These are phyloP conservation scores for Resseliella maxima DNA, from an alignment of 2,888 invertebrate species.

Conservation along the genomic window DNA sequence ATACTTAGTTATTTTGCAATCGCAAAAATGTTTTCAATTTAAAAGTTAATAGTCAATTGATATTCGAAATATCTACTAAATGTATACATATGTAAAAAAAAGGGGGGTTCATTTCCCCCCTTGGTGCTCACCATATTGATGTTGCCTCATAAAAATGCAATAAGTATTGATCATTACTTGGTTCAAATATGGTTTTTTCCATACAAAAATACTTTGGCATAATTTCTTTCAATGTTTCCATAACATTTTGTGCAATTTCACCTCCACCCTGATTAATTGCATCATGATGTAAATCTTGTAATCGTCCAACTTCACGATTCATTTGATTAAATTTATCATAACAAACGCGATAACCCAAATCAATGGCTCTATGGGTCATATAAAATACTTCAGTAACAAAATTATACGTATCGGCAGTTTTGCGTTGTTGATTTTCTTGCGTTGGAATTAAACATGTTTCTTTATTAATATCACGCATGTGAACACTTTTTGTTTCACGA, in stretches of 20 bases:
- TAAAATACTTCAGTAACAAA: conserved; percentile 94
- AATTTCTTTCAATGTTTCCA: conserved; percentile 75
- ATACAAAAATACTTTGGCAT: conserved; percentile 76
- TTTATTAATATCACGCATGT: conserved; percentile 75
- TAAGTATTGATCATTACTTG: conserved; percentile 76
- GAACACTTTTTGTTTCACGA: conserved; percentile 73
- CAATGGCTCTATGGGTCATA: conserved; percentile 87
- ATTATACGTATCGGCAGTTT: conserved; percentile 73
- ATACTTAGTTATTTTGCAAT: too few species aligned
- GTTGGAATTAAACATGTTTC: conserved; percentile 85
- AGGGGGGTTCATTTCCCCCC: too few species aligned
- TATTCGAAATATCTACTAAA: too few species aligned
- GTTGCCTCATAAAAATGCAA: conserved; percentile 84
- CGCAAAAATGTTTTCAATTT: too few species aligned
- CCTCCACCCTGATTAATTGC: conserved; percentile 72
- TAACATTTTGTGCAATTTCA: conserved; percentile 74
- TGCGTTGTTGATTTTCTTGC: conserved; percentile 70
- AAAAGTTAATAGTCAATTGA: too few species aligned
- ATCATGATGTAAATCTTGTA: conserved; percentile 81
- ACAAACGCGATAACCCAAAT: conserved; percentile 79
- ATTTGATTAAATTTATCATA: conserved; percentile 75
- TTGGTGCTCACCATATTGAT: too few species aligned
- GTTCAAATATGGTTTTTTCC: conserved; percentile 81
- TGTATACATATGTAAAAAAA: too few species aligned
- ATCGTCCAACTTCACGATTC: conserved; percentile 77